These are phyloP conservation scores for Pygoscelis antarcticus DNA, from an alignment of 2,113 vertebrate species.

Conservation along the genomic window DNA sequence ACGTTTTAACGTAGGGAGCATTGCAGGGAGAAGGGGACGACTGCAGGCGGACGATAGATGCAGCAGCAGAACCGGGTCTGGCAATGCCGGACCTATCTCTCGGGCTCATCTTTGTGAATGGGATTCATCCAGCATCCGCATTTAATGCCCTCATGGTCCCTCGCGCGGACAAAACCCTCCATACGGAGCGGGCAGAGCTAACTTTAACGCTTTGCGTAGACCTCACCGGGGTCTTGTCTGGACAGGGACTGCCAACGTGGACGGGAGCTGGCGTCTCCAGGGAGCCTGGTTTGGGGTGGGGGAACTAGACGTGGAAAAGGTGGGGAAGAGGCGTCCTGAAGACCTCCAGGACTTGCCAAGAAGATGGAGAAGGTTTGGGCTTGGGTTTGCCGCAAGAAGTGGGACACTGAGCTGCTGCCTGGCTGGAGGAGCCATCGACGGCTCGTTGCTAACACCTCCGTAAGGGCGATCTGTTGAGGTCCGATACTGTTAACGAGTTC, in stretches of 20 bases:
- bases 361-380: not conserved
- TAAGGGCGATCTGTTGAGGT: fast-evolving
- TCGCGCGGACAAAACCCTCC: not conserved
- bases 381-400: not conserved
- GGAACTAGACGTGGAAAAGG: fast-evolving
- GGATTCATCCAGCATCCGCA: not conserved
- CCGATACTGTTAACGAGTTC: fast-evolving
- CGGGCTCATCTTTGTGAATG: not conserved
- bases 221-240: fast-evolving
- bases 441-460: fast-evolving
- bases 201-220: not conserved
- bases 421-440: not conserved
- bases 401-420: not conserved
- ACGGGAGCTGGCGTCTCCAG: not conserved
- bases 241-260: not conserved
- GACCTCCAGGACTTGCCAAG: not conserved
- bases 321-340: too few species aligned
- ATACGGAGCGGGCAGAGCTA: not conserved
- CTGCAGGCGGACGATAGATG: fast-evolving
- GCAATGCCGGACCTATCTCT: not conserved
- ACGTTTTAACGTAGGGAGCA: not conserved
- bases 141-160: not conserved
- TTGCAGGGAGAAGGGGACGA: not conserved
- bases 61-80: not conserved
- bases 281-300: not conserved